Conservation (phyloP, 2,888 invertebrate species). For the Scaeva pyrastri region DNA sequence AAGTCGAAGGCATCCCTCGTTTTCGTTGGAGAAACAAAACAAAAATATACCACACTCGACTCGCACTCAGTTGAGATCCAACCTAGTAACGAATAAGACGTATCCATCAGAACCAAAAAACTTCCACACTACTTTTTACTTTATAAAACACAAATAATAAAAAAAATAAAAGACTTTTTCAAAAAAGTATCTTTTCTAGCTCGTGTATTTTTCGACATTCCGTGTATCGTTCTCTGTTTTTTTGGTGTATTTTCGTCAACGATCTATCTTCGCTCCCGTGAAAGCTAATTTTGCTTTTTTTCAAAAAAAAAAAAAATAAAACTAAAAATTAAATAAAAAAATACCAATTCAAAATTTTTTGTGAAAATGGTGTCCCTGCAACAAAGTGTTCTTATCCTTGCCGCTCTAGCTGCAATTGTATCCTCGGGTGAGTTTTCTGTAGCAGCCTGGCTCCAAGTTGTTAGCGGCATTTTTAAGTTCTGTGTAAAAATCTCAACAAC, state of each 20-base stretch:
- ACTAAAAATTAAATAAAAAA: conserved; percentile 10
- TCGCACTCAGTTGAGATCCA: conserved; percentile 65
- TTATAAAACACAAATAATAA: not conserved
- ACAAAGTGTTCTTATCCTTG: conserved; percentile 79
- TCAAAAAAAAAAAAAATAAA: not conserved
- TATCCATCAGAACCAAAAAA: conserved; percentile 28
- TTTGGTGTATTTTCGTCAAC: conserved; percentile 34
- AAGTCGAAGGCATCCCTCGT: conserved; percentile 64
- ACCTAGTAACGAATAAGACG: conserved; percentile 69
- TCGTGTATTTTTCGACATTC: conserved; percentile 12
- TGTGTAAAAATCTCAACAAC: not conserved
- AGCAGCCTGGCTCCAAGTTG: not conserved
- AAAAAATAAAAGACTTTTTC: no score
- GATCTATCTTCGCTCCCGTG: conserved; percentile 21
- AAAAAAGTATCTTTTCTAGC: conserved; percentile 30
- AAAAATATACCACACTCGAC: conserved; percentile 52
- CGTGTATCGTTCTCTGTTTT: not conserved
- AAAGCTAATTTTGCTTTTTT: not conserved
- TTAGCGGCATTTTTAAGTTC: not conserved
- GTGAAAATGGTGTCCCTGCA: conserved; percentile 79
- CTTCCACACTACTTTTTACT: no score
- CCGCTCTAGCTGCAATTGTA: conserved; percentile 79
- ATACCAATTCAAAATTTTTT: no score
- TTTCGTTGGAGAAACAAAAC: conserved; percentile 69
- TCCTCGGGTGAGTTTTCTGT: conserved; percentile 79